phyloP scores from a whole-genome alignment of 2,113 vertebrate genomes.

The Carassius carassius region DNA sequence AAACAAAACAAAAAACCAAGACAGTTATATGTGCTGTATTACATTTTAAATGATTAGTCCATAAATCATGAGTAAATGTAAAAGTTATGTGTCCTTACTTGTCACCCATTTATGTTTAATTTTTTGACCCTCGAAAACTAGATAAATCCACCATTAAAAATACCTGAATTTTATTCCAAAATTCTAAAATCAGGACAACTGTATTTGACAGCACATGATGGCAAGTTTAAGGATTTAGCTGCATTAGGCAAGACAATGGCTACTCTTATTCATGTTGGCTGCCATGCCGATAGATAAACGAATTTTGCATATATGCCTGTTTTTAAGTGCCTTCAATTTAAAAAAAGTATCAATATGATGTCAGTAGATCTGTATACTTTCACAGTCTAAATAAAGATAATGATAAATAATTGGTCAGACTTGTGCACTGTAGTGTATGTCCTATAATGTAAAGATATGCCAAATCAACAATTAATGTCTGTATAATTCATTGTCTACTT shows the following conservation, averaged over 20 bases:
- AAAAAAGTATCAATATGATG: background rate
- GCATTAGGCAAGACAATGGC: background rate
- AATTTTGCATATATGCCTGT: background rate
- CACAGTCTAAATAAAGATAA: background rate
- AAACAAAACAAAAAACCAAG: background rate
- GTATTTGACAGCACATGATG: background rate
- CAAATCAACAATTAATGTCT: background rate
- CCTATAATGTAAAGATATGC: background rate
- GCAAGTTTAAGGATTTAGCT: background rate
- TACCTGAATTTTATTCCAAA: background rate
- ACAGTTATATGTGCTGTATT: background rate
- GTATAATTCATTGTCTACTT: background rate
- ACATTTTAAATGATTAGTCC: background rate
- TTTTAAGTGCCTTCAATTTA: background rate
- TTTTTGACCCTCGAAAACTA: background rate
- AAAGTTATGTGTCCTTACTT: background rate
- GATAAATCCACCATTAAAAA: background rate
- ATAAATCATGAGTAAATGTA: background rate
- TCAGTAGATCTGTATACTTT: background rate
- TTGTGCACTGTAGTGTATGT: background rate
- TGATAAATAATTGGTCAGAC: background rate
- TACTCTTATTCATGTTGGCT: background rate
- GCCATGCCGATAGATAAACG: background rate
- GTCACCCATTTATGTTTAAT: no score
- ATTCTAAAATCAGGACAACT: background rate